Base-by-base conservation (phyloP, 1,140 invertebrate species). In the Formica exsecta region DNA sequence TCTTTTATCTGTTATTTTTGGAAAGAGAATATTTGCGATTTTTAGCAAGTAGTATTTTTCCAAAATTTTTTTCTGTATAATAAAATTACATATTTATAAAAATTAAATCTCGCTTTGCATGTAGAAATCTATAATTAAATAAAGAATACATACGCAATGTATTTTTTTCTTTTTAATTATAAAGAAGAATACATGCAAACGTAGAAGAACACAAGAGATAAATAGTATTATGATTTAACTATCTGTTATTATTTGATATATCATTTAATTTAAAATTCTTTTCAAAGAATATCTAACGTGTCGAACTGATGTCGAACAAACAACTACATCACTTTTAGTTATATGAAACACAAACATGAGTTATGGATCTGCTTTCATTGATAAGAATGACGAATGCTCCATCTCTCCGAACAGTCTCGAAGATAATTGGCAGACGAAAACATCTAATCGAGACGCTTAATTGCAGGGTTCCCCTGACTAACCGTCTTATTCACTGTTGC, bases 391-490 rank as follows among this genome's bases (percentile, higher is more conserved):
- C 57, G 62, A 74, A 66, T 68, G 22, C 3, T 68, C 32, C 44
- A 74, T 83, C 75, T 66, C 19, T 65, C 38, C 36, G 25, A 61
- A 29, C 48, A 85, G 80, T 85, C 86, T 68, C 75, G 51, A 75
- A 32, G 41, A 85, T 90, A 90, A 90, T 87, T 81, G 85, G 70
- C 87, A 84, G 64, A 85, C 81, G 85, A 90, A 92, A 92, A 87
- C 85, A 84, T 92, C 87, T 91, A 93, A 92, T 92, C 91, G 90
- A 92, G 91, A 91, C 80, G 86, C 84, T 93, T 93, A 93, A 93
- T 93, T 93, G 85, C 80, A 65, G 61, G 66, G 22, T 89, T 88
- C 86, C 68, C 75, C 87, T 59, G 71, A 70, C 64, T 22, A 22
- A 22, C 22, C 88, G 70, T 80, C 73, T 86, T 86, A 89, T 89